Conservation (phyloP, 2,113 vertebrate species). For the Beaufortia kweichowensis region DNA sequence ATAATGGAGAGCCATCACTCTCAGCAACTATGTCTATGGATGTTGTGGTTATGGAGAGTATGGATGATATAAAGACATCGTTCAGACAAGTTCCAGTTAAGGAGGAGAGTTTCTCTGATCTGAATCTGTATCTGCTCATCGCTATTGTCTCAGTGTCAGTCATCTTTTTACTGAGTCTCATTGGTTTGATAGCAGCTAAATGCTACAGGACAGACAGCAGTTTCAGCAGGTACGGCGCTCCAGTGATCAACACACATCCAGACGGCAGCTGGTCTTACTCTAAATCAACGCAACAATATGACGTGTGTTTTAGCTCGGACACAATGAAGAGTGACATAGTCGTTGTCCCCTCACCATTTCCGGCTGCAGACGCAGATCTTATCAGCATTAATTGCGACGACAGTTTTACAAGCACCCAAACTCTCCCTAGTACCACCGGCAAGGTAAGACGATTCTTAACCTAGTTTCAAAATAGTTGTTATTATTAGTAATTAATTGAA, state of each 20-base stretch:
- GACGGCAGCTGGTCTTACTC: conserved; percentile 69
- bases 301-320: conserved; percentile 68
- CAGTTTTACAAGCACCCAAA: conserved; percentile 57
- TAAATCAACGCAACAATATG: conserved; percentile 67
- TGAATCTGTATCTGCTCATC: conserved; percentile 74
- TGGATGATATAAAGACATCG: conserved; percentile 61
- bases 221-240: conserved; percentile 47
- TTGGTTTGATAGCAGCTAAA: conserved; percentile 56
- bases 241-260: conserved; percentile 56
- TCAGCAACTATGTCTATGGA: conserved; percentile 72
- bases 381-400: conserved; percentile 46
- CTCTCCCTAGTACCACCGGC: not conserved
- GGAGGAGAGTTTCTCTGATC: conserved; percentile 60
- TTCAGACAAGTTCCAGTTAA: conserved; percentile 67
- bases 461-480: no score
- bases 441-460: conserved; percentile 6
- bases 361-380: conserved; percentile 32
- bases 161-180: conserved; percentile 65
- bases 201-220: conserved; percentile 48
- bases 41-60: conserved; percentile 66
- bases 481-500: no score
- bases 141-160: conserved; percentile 72
- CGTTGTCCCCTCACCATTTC: conserved; percentile 30
- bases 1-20: conserved; percentile 72
- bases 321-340: conserved; percentile 50